Evolutionary conservation across 2,888 invertebrate genomes (phyloP).

Genomic region (Metallyticus violacea): DNA sequence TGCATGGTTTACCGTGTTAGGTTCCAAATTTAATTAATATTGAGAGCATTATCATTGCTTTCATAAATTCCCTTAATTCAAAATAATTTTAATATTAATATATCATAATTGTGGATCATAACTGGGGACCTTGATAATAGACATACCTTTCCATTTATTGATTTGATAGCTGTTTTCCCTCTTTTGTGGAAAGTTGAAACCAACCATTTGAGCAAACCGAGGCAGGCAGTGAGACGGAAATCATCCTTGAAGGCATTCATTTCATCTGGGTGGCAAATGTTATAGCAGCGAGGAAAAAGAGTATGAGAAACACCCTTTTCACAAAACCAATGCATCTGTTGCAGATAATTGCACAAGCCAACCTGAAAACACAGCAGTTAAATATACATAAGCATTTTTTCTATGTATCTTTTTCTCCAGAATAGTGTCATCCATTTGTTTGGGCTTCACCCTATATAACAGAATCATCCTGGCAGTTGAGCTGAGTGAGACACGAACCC

Average conservation of each 20-base stretch:
- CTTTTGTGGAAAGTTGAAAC: constrained; percentile 55
- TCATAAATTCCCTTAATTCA: too few species aligned
- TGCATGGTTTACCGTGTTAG: too few species aligned
- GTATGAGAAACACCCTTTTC: constrained; percentile 77
- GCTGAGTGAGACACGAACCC: too few species aligned
- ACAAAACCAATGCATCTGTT: constrained; percentile 82
- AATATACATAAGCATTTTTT: too few species aligned
- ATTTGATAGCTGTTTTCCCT: constrained; percentile 50
- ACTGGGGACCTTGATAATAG: neutral
- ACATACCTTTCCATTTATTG: constrained; percentile 37
- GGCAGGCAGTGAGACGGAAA: constrained; percentile 84
- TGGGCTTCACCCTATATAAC: too few species aligned
- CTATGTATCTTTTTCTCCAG: too few species aligned
- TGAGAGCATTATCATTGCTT: too few species aligned
- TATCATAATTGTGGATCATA: neutral
- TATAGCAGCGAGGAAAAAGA: constrained; percentile 84
- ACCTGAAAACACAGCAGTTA: constrained; percentile 47
- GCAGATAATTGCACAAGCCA: constrained; percentile 72
- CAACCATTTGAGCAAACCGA: constrained; percentile 78
- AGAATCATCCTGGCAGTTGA: too few species aligned
- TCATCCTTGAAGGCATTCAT: constrained; percentile 82
- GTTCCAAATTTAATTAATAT: too few species aligned
- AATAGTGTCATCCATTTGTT: too few species aligned
- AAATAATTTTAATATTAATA: too few species aligned
- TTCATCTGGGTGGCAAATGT: constrained; percentile 78